Percentiles rank a stretch among this genome's conserved stretches.
Evolutionary conservation across 2,113 vertebrate genomes (phyloP).

Genomic region (Lophura nycthemera): DNA sequence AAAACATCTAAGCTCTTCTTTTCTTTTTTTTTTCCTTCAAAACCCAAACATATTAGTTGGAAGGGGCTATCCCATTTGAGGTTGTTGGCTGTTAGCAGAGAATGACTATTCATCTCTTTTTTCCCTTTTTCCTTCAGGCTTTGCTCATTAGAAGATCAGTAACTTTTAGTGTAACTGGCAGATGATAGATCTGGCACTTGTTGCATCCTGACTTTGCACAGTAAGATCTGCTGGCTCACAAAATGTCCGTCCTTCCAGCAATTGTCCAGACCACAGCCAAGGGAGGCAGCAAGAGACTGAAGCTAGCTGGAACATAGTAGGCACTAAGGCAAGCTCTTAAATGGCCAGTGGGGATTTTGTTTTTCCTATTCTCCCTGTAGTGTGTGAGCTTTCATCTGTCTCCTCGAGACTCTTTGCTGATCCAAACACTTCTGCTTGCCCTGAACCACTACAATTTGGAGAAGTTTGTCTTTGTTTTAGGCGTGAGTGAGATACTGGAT

Average conservation of each 20-base stretch:
- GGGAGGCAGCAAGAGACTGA: neutral
- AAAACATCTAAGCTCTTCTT: neutral
- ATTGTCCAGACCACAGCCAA: neutral
- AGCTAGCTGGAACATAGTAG: neutral
- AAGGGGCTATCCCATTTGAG: slow-evolving; percentile 8
- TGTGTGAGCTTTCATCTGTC: neutral
- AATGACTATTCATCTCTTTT: slow-evolving; percentile 10
- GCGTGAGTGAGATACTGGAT: neutral
- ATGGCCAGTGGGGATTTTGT: neutral
- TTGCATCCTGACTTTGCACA: neutral
- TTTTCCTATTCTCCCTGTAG: neutral
- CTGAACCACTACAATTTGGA: neutral
- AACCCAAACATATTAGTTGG: neutral
- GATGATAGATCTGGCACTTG: neutral
- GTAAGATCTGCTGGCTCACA: neutral
- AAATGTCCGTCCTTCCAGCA: neutral
- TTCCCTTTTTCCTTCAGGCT: neutral
- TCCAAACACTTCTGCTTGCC: neutral
- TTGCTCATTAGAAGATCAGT: slow-evolving; percentile 13
- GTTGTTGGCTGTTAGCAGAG: neutral
- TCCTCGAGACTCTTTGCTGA: neutral
- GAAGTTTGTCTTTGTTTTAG: neutral
- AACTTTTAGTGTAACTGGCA: neutral
- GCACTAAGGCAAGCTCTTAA: neutral
- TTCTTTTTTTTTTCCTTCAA: neutral